These are phyloP conservation scores for Poeciliopsis turrubarensis DNA, from an alignment of 2,113 vertebrate genomes.

Conservation along the genomic window DNA sequence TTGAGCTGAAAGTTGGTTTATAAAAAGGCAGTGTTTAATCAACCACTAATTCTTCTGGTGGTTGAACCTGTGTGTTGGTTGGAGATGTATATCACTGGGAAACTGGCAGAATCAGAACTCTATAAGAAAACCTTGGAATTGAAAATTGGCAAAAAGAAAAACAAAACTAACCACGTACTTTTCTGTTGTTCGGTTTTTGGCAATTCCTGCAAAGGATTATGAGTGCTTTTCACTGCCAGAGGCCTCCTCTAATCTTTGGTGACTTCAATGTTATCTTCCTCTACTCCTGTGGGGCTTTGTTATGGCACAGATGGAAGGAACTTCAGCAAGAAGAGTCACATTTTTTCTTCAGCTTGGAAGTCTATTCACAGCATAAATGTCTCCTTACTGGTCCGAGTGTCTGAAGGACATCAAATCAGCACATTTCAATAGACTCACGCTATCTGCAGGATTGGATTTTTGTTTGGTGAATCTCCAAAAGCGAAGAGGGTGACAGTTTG, in stretches of 20 bases:
- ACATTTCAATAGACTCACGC: slow-evolving; percentile 23
- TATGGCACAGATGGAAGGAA: neutral
- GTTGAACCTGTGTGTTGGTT: slow-evolving; percentile 20
- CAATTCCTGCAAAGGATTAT: slow-evolving; percentile 1
- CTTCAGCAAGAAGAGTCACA: slow-evolving; percentile 22
- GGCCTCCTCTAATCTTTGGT: slow-evolving; percentile 36
- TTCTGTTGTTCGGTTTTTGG: neutral
- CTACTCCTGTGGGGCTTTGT: slow-evolving; percentile 1
- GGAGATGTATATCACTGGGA: slow-evolving; percentile 30
- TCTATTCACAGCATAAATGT: slow-evolving; percentile 34
- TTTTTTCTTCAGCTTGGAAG: slow-evolving; percentile 27
- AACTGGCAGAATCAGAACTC: neutral
- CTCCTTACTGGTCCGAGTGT: slow-evolving; percentile 31
- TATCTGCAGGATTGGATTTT: slow-evolving; percentile 40
- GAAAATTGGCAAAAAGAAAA: slow-evolving; percentile 3
- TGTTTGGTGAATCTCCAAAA: slow-evolving; percentile 13
- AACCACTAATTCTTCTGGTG: slow-evolving; percentile 1
- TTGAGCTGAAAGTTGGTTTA: too few species aligned
- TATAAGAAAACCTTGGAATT: slow-evolving; percentile 6
- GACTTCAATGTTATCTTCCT: slow-evolving; percentile 49
- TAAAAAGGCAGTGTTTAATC: too few species aligned
- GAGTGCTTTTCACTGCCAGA: neutral
- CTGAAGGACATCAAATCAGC: slow-evolving; percentile 37
- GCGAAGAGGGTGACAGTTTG: slow-evolving; percentile 1
- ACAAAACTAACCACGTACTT: too few species aligned